These are phyloP conservation scores for Drosophila kurseongensis DNA, from an alignment of 1,140 invertebrate species.

Conservation along the genomic window DNA sequence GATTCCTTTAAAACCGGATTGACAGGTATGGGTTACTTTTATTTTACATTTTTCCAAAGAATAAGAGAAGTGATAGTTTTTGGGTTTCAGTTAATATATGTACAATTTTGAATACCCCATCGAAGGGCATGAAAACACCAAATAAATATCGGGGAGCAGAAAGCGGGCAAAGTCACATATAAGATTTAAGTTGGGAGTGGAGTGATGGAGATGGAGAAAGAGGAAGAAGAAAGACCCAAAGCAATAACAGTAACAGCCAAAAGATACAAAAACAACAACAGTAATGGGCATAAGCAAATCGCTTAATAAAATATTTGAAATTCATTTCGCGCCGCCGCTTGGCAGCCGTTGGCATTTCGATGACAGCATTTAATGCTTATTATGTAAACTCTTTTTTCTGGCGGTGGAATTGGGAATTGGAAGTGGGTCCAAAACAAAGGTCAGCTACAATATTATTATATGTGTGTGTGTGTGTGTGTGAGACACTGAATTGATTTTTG, in stretches of 20 bases:
- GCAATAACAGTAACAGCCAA: constrained; percentile 22
- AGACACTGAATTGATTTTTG: constrained; percentile 33
- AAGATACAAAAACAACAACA: constrained; percentile 1
- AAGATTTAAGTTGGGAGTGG: constrained; percentile 9
- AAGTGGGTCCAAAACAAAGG: constrained; percentile 35
- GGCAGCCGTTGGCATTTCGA: constrained; percentile 66
- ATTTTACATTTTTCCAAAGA: no score
- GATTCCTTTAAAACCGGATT: neutral
- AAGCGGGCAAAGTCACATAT: constrained; percentile 3
- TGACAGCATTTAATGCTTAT: constrained; percentile 76
- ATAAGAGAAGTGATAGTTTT: no score
- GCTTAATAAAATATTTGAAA: constrained; percentile 73
- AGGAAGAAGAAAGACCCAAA: constrained; percentile 1
- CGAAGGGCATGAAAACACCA: neutral
- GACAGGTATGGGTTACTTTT: no score
- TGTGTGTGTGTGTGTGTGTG: no score
- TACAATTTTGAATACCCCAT: neutral
- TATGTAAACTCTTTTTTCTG: constrained; percentile 65
- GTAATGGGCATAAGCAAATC: constrained; percentile 50
- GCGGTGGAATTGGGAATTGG: neutral
- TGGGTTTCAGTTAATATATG: no score
- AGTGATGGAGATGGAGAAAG: neutral
- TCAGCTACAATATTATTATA: constrained; percentile 33
- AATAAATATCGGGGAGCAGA: constrained; percentile 6
- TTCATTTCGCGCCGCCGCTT: constrained; percentile 67